Evolutionary conservation across 1,140 invertebrate species (phyloP).

Genomic region (Luehdorfia chinensis): DNA sequence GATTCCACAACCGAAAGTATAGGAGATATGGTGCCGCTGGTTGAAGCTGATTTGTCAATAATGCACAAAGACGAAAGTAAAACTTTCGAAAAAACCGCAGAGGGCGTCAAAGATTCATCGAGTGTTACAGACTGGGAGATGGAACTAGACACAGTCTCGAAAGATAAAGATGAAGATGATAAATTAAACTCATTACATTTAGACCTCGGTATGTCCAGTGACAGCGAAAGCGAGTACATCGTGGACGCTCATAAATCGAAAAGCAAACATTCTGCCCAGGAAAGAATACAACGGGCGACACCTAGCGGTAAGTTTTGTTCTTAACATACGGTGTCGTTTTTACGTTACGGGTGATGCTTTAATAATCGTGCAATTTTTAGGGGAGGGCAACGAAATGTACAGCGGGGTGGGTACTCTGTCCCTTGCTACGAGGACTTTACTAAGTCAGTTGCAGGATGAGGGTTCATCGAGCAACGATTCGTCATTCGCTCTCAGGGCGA

Average conservation of each 20-base stretch:
- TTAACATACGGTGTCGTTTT: slow-evolving; percentile 15
- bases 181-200: slow-evolving; percentile 68
- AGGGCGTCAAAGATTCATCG: slow-evolving; percentile 50
- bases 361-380: slow-evolving; percentile 41
- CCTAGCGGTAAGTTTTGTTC: slow-evolving; percentile 51
- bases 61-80: slow-evolving; percentile 50
- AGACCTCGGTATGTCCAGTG: slow-evolving; percentile 75
- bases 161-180: slow-evolving; percentile 60
- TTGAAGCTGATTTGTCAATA: slow-evolving; percentile 36
- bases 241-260: slow-evolving; percentile 43
- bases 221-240: slow-evolving; percentile 69
- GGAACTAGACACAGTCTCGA: slow-evolving; percentile 76
- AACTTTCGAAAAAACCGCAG: slow-evolving; percentile 46
- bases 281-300: slow-evolving; percentile 44
- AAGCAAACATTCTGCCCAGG: slow-evolving; percentile 44
- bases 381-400: slow-evolving; percentile 60
- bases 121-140: slow-evolving; percentile 79
- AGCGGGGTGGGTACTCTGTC: slow-evolving; percentile 49
- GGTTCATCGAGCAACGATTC: slow-evolving; percentile 75
- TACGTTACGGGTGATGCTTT: slow-evolving; percentile 3
- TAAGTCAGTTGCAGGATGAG: slow-evolving; percentile 73
- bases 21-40: slow-evolving; percentile 53
- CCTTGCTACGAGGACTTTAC: slow-evolving; percentile 61
- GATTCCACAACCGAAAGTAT: slow-evolving; percentile 64
- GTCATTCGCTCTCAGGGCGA: slow-evolving; percentile 63